Conservation (phyloP, 30 jellyfish, hydroid and myxozoan genomes). For the Haliclystus octoradiatus region DNA sequence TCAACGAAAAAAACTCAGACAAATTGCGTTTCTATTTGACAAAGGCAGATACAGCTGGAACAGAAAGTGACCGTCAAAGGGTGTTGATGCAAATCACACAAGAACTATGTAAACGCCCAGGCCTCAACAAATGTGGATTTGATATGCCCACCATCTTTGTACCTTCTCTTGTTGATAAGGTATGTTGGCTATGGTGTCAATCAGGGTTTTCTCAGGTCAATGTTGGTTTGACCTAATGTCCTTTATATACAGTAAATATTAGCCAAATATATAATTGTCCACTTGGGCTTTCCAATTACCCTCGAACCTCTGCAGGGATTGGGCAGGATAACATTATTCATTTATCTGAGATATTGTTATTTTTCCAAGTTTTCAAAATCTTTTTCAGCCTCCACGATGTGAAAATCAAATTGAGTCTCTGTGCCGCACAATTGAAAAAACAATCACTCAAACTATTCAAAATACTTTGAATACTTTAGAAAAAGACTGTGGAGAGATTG, state of each 20-base stretch:
- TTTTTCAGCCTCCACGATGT: constrained; percentile 74
- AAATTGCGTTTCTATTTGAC: constrained; percentile 64
- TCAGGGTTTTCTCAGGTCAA: neutral
- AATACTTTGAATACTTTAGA: constrained; percentile 81
- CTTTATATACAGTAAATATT: too few relatives aligned
- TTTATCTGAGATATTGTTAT: too few relatives aligned
- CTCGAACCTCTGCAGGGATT: too few relatives aligned
- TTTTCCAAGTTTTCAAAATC: neutral
- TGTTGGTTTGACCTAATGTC: too few relatives aligned
- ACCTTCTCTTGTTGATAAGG: constrained; percentile 86
- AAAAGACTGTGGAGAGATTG: constrained; percentile 57
- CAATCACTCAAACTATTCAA: constrained; percentile 92
- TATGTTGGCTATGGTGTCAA: constrained; percentile 3
- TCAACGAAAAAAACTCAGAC: constrained; percentile 74
- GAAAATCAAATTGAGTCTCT: constrained; percentile 84
- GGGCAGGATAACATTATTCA: too few relatives aligned
- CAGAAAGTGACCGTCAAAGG: constrained; percentile 95
- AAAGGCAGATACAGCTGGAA: constrained; percentile 98
- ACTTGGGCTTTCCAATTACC: too few relatives aligned
- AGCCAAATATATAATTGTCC: too few relatives aligned
- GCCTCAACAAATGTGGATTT: constrained; percentile 89
- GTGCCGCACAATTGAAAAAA: constrained; percentile 80
- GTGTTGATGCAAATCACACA: constrained; percentile 96
- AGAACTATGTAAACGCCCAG: constrained; percentile 95
- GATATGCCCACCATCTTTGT: constrained; percentile 93